phyloP scores from a whole-genome alignment of 2,888 invertebrate species.

The Plagodis dolabraria region DNA sequence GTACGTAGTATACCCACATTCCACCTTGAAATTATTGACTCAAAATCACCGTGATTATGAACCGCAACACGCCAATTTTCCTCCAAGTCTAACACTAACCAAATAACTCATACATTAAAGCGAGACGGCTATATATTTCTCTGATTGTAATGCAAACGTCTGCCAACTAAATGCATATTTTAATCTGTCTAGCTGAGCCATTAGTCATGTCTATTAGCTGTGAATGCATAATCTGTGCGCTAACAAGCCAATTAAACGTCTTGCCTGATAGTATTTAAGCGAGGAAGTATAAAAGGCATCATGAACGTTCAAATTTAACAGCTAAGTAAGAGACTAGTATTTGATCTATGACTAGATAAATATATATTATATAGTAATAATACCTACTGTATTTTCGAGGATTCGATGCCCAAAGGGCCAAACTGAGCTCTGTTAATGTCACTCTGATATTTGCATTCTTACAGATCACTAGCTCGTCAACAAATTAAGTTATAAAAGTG shows the following conservation, averaged over 20 bases:
- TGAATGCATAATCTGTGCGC: slow-evolving; percentile 29
- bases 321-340: not conserved
- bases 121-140: slow-evolving; percentile 6
- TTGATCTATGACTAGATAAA: not conserved
- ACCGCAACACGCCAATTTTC: not conserved
- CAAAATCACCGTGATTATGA: not conserved
- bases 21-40: too few species aligned
- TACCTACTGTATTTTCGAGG: too few species aligned
- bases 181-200: slow-evolving; percentile 22
- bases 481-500: too few species aligned
- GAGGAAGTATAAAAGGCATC: slow-evolving; percentile 9
- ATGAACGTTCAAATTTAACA: not conserved
- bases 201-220: slow-evolving; percentile 22
- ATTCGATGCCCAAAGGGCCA: too few species aligned
- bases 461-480: too few species aligned
- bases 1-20: too few species aligned
- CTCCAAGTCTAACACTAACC: not conserved
- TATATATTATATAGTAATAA: too few species aligned
- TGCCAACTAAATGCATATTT: slow-evolving; percentile 24
- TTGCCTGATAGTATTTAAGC: slow-evolving; percentile 11
- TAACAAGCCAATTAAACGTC: slow-evolving; percentile 44
- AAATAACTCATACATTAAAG: slow-evolving; percentile 1
- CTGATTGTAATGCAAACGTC: slow-evolving; percentile 19
- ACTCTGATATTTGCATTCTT: too few species aligned
- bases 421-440: too few species aligned